Conservation (phyloP, 2,888 invertebrate species). For the Dynastes grantii region DNA sequence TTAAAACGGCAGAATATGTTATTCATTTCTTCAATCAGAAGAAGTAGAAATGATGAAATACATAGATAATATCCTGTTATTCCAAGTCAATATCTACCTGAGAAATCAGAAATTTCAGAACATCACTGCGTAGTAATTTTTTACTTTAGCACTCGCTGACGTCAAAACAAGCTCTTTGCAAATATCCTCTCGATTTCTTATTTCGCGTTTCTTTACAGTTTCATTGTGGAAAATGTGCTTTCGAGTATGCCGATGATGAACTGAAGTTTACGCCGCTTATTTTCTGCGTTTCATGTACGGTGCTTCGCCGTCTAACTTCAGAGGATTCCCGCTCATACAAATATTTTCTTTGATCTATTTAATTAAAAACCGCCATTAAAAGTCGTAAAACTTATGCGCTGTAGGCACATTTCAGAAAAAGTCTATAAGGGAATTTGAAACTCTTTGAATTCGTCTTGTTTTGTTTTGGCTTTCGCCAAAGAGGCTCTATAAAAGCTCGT, state of each 20-base stretch:
- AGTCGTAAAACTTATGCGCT: conserved; percentile 23
- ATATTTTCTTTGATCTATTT: conserved; percentile 52
- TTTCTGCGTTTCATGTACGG: conserved; percentile 31
- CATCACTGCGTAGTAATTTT: too few relatives aligned
- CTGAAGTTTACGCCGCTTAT: conserved; percentile 17
- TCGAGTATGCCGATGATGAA: conserved; percentile 9
- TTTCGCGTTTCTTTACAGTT: too few relatives aligned
- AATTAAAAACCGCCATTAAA: conserved; percentile 52
- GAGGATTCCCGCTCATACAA: conserved; percentile 30
- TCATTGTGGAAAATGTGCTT: conserved; percentile 5
- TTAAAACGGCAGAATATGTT: too few relatives aligned
- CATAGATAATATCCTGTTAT: too few relatives aligned
- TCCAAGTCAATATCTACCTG: too few relatives aligned
- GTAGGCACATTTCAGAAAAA: conserved; percentile 26
- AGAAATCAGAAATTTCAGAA: too few relatives aligned
- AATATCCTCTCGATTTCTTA: too few relatives aligned
- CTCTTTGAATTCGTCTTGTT: conserved; percentile 25
- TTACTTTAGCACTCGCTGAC: too few relatives aligned
- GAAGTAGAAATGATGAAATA: too few relatives aligned
- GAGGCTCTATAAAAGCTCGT: neutral
- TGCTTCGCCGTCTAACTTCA: conserved; percentile 26
- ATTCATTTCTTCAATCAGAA: too few relatives aligned
- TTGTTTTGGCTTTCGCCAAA: conserved; percentile 9
- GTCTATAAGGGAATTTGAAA: conserved; percentile 20
- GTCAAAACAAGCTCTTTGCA: too few relatives aligned